Percentiles rank a stretch among this genome's conserved stretches.
Evolutionary conservation across 2,113 vertebrate species (phyloP).

Genomic region (Struthio camelus): DNA sequence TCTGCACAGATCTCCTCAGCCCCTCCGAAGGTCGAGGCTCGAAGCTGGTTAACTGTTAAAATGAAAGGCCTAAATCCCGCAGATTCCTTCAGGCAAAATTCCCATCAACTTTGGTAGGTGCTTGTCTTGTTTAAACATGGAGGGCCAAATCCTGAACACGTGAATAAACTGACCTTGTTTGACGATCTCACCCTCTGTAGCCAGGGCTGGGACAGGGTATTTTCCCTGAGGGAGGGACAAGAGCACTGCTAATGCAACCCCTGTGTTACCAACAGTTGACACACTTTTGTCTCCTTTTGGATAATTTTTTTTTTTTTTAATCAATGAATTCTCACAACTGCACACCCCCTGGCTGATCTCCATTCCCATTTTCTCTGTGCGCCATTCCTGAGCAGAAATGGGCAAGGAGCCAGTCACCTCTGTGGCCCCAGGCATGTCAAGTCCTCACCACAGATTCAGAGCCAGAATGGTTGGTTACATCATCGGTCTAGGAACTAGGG

Average conservation of each 20-base stretch:
- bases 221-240: not conserved
- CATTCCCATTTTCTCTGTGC: not conserved
- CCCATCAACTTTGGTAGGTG: accelerated
- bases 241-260: not conserved
- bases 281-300: not conserved
- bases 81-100: not conserved
- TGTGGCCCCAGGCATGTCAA: not conserved
- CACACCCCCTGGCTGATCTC: not conserved
- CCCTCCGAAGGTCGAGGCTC: not conserved
- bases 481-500: not conserved
- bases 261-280: not conserved
- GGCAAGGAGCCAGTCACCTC: not conserved
- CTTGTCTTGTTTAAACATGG: not conserved
- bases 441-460: not conserved
- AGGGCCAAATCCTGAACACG: not conserved
- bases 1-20: not conserved
- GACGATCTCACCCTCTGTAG: accelerated
- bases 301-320: not conserved
- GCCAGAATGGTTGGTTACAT: not conserved
- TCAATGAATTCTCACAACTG: not conserved
- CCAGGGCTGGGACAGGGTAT: not conserved
- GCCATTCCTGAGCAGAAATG: not conserved
- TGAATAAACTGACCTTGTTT: not conserved
- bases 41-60: conserved; percentile 31
- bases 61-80: conserved; percentile 3